Percentiles rank a stretch among this genome's conserved stretches.
Conservation (phyloP, 1,140 invertebrate species). For the Popillia japonica region DNA sequence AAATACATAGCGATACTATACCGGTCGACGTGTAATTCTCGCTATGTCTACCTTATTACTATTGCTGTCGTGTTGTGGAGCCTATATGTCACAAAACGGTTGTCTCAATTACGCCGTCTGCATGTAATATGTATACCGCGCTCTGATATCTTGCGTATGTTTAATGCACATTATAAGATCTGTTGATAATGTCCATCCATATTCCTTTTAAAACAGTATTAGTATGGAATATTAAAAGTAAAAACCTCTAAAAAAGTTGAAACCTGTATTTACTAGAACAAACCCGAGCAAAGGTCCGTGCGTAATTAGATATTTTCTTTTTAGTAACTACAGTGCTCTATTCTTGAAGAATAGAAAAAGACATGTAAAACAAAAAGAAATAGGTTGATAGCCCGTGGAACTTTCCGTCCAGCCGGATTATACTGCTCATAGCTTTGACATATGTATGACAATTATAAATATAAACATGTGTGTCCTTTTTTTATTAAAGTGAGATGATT, state of each 20-base stretch:
- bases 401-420: too few species aligned
- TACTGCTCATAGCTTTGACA: too few species aligned
- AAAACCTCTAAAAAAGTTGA: not conserved
- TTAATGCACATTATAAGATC: not conserved
- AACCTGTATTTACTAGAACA: too few species aligned
- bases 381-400: too few species aligned
- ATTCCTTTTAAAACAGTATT: not conserved
- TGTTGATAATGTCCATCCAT: not conserved
- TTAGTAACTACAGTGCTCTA: too few species aligned
- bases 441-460: too few species aligned
- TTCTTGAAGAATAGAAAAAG: too few species aligned
- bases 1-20: not conserved
- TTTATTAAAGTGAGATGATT: too few species aligned
- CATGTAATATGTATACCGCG: constrained; percentile 22
- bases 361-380: too few species aligned
- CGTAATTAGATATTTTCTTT: too few species aligned
- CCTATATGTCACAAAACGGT: constrained; percentile 26
- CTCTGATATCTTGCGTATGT: not conserved
- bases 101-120: constrained; percentile 30
- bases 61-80: not conserved
- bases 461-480: too few species aligned
- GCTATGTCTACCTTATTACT: constrained; percentile 27
- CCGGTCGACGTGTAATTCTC: constrained; percentile 6
- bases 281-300: too few species aligned
- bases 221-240: not conserved